Percentiles rank a stretch among this genome's conserved stretches.
phyloP scores from a whole-genome alignment of 2,113 vertebrate species.

The Antidorcas marsupialis region DNA sequence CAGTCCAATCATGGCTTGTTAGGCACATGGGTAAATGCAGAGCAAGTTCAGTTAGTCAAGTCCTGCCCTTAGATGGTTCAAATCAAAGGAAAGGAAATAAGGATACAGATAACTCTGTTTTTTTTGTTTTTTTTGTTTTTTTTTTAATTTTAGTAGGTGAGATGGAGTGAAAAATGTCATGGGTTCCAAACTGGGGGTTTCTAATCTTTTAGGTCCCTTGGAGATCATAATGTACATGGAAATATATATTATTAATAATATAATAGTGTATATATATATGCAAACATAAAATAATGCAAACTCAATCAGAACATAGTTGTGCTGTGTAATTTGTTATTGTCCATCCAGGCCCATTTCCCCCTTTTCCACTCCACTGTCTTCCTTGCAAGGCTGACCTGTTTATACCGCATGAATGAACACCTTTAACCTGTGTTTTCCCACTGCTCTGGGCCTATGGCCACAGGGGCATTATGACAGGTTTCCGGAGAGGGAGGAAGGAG shows the following conservation, averaged over 20 bases:
- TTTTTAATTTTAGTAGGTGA: not conserved
- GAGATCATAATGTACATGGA: not conserved
- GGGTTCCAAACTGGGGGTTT: not conserved
- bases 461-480: not conserved
- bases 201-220: not conserved
- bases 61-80: not conserved
- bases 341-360: not conserved
- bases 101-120: not conserved
- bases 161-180: not conserved
- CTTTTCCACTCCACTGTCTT: not conserved
- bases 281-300: not conserved
- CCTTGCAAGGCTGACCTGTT: not conserved
- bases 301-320: not conserved
- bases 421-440: not conserved
- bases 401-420: fast-evolving
- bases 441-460: not conserved
- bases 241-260: not conserved
- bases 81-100: not conserved
- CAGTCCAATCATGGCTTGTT: not conserved
- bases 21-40: not conserved
- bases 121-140: not conserved
- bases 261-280: not conserved
- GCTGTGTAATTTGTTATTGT: not conserved
- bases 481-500: not conserved
- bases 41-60: not conserved